phyloP scores from a whole-genome alignment of 2,113 vertebrate species.

The Lasiurus borealis region DNA sequence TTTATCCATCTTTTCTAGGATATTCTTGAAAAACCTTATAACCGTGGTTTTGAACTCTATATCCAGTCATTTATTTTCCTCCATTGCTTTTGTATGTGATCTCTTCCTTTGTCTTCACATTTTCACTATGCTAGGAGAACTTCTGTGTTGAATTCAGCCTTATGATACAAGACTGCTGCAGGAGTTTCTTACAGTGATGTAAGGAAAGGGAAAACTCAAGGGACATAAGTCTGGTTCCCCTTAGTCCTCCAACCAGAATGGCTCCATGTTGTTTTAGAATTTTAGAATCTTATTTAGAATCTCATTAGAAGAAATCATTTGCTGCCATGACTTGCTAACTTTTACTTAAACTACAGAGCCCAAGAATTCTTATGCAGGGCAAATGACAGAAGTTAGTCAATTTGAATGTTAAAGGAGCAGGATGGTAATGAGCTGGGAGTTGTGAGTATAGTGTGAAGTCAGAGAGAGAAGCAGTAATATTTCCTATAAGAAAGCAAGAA shows the following conservation, averaged over 20 bases:
- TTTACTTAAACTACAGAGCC: conserved; percentile 5
- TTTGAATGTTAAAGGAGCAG: background rate
- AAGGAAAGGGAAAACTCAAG: background rate
- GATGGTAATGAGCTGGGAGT: background rate
- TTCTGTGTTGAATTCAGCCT: too few relatives aligned
- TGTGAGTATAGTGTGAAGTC: background rate
- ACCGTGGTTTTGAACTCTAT: too few relatives aligned
- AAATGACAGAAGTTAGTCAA: background rate
- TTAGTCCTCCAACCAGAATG: background rate
- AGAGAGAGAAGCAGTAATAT: background rate
- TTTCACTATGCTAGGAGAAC: too few relatives aligned
- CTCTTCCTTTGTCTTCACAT: too few relatives aligned
- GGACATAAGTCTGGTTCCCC: background rate
- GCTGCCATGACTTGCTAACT: background rate
- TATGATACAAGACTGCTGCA: background rate
- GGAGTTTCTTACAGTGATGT: background rate
- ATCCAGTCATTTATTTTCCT: too few relatives aligned
- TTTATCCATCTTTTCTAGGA: too few relatives aligned
- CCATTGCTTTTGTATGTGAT: too few relatives aligned
- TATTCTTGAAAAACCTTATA: too few relatives aligned
- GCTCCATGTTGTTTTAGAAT: background rate
- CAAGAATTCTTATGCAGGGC: background rate
- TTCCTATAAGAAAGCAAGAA: background rate
- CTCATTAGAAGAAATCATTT: conserved; percentile 28
- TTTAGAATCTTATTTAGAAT: conserved; percentile 31